These are phyloP conservation scores for Pandemis cinnamomeana DNA, from an alignment of 2,888 invertebrate genomes.

Conservation along the genomic window DNA sequence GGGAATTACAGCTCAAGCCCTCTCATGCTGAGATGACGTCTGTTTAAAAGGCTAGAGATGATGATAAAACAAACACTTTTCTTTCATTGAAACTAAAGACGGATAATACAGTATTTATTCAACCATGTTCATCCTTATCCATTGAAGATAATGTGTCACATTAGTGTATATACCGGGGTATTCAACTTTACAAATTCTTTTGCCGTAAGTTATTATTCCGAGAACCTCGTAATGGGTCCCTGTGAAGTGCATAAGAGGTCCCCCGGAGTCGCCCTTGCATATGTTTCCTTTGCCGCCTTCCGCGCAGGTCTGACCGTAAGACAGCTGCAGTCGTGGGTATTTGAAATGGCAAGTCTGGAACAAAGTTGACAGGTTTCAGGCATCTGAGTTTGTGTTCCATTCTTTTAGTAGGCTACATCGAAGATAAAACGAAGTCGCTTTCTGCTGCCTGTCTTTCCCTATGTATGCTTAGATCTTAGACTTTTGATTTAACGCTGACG, in stretches of 20 bases:
- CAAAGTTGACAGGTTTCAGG: not conserved
- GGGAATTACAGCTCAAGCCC: no score
- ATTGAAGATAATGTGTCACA: conserved; percentile 82
- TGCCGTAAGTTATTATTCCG: conserved; percentile 87
- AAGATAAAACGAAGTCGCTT: no score
- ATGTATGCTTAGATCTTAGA: no score
- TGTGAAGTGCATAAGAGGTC: conserved; percentile 82
- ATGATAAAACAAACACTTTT: no score
- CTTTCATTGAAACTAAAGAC: no score
- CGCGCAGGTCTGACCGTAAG: conserved; percentile 79
- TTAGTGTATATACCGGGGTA: conserved; percentile 87
- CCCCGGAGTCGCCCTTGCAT: conserved; percentile 87
- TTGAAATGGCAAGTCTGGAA: conserved; percentile 54
- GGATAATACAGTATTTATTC: not conserved
- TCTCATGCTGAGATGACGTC: no score
- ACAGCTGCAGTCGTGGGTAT: conserved; percentile 45
- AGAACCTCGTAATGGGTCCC: conserved; percentile 52
- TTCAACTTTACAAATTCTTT: conserved; percentile 83
- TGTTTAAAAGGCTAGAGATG: no score
- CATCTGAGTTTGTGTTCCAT: no score
- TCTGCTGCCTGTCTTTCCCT: no score
- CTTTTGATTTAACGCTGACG: no score
- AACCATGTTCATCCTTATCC: conserved; percentile 77
- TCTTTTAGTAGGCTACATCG: no score
- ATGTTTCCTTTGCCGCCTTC: conserved; percentile 84